Evolutionary conservation across 2,113 vertebrate genomes (phyloP), one percentile per base, ranked within the genome.

Genomic region (Tragelaphus scriptus): DNA sequence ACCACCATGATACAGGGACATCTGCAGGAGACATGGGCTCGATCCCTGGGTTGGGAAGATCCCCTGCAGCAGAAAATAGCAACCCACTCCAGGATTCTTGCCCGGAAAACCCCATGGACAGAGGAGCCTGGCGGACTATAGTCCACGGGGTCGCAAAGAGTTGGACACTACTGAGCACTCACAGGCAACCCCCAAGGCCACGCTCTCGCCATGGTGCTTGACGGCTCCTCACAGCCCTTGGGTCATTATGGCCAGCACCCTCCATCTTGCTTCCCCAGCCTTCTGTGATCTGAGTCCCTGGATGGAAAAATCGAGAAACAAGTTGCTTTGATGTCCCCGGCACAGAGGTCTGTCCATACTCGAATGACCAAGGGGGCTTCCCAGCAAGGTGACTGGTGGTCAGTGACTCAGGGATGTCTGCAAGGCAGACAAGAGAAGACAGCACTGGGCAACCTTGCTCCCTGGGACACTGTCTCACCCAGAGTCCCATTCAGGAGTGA

Each of bases 381-480:
- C 55, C 77, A 28, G 58, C 15, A 65, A 88, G 40, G n/a, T 2
- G 14, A 56, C 23, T 1, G 5, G 63, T 3, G 17, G 56, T 30
- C 55, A 53, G 51, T 7, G 15, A 12, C 36, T 56, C 21, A 15
- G 3, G 4, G 16, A 53, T 49, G 17, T 77, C 85, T 53, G 49
- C 26, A 17, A 85, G 75, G 59, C 68, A 71, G 40, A 11, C 10
- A 30, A 91, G 68, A 71, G 36, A 25, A 80, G 23, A 49, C 23
- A 3, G 44, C 44, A 21, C 21, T 82, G 44, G 47, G 25, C 36
- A 51, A 6, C 30, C 80, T 84, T 47, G 2, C 65, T 85, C 77
- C 47, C 79, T 0, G 17, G 79, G 58, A 56, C 9, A 2, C 5
- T 14, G 0, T 32, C 59, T n/a, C 32, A 40, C 44, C 16, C 21